phyloP scores from a whole-genome alignment of 2,797 vertebrate species.

The Carapus acus region DNA sequence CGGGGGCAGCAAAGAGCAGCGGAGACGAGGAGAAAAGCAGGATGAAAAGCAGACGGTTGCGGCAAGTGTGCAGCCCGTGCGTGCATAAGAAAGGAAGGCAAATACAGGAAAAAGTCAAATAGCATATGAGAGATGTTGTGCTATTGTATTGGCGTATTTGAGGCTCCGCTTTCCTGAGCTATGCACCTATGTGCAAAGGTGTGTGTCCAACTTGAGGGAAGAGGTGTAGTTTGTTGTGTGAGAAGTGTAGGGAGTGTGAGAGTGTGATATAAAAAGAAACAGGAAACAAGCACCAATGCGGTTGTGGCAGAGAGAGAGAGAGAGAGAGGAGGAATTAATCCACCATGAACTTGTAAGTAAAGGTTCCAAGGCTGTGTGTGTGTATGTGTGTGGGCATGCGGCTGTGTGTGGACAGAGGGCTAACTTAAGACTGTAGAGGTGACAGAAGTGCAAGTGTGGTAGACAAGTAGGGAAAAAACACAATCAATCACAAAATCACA shows the following conservation, averaged over 20 bases:
- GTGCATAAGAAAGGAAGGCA: conserved; percentile 16
- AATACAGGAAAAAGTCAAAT: conserved; percentile 5
- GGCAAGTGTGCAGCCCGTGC: conserved; percentile 23
- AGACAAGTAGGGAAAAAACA: not conserved
- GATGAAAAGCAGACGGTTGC: conserved; percentile 44
- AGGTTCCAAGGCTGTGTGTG: conserved; percentile 43
- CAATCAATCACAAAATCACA: conserved; percentile 13
- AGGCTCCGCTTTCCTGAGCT: not conserved
- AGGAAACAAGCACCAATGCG: conserved; percentile 19
- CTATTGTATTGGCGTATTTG: no score
- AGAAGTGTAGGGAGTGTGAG: not conserved
- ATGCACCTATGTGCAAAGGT: not conserved
- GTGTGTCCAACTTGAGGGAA: not conserved
- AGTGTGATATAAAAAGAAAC: conserved; percentile 8
- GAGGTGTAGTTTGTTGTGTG: conserved; percentile 1
- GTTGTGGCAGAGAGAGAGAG: no score
- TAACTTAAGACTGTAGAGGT: conserved; percentile 43
- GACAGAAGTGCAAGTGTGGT: conserved; percentile 28
- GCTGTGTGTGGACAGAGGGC: conserved; percentile 15
- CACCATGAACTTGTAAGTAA: conserved; percentile 40
- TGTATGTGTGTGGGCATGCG: conserved; percentile 14
- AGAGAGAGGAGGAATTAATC: conserved; percentile 44
- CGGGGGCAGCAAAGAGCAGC: conserved; percentile 1
- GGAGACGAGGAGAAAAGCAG: conserved; percentile 33
- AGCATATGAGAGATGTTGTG: no score